Base-by-base conservation (phyloP, 2,888 invertebrate genomes). In the Tipula lateralis region DNA sequence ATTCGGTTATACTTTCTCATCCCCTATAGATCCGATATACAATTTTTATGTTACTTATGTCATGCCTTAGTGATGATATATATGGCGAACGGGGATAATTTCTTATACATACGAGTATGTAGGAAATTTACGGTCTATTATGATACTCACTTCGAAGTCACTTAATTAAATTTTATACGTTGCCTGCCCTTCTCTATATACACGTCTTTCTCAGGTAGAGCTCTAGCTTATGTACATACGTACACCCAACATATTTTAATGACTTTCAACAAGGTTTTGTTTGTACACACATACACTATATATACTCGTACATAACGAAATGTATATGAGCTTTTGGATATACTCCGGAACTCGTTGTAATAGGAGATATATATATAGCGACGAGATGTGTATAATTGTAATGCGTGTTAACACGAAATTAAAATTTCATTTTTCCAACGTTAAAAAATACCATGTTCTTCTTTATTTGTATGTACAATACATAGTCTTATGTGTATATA, bases 31-130 rank as follows among this genome's bases (percentile, higher is more conserved):
- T 24, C 44, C 44, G 16, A 44, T 44, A 44, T 44, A 66, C 0
- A 66, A 66, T 66, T 66, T 66, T 66, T 66, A 66, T 66, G 66
- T 24, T 66, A 66, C 66, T 19, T 66, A 66, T 66, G 24, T 66
- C 66, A 24, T 66, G 24, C 66, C 66, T 66, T 66, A 66, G 66
- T 66, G 66, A 66, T 66, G 66, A 66, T 66, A 66, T 66, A 66
- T 66, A 24, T 66, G 66, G 66, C 2, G 24, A 66, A 66, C 24
- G 66, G 66, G 66, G 66, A 66, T 66, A 24, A 66, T 66, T 66
- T 66, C 66, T 66, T 66, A 24, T 24, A 13, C n/a, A 44, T 44
- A 44, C 16, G 19, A 4, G 19, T 50, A 19, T 6, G 19, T 44
- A 24, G 1, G 9, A 24, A 66, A 66, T 66, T 66, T 66, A 66